A percentile compares a stretch with the other conserved stretches of the same genome.
These are phyloP conservation scores for Scalopus aquaticus DNA, from an alignment of 2,113 vertebrate species.

Conservation along the genomic window DNA sequence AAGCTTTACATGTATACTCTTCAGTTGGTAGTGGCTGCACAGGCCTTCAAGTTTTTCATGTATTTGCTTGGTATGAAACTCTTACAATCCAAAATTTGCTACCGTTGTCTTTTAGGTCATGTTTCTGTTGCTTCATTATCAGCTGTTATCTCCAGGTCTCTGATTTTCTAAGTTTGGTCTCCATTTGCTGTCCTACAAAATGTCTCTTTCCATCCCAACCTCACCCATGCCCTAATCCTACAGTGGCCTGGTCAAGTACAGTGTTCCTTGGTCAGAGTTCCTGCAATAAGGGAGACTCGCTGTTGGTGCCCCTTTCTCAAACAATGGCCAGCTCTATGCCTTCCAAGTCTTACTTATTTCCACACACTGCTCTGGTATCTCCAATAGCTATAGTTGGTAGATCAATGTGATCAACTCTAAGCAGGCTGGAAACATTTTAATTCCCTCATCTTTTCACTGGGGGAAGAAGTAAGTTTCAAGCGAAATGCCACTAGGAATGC, in stretches of 20 bases:
- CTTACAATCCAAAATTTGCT: background rate
- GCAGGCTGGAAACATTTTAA: background rate
- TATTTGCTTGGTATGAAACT: constrained; percentile 1
- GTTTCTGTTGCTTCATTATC: background rate
- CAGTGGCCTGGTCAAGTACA: background rate
- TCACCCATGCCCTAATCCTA: background rate
- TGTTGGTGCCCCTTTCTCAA: background rate
- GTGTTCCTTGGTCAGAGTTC: background rate
- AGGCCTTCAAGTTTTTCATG: background rate
- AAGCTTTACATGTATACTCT: background rate
- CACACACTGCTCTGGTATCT: background rate
- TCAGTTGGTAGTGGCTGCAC: background rate
- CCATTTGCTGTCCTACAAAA: background rate
- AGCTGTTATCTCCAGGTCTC: background rate
- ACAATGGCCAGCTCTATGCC: background rate
- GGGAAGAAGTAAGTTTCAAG: background rate
- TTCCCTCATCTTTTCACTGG: background rate
- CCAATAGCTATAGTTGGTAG: background rate
- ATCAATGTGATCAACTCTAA: background rate
- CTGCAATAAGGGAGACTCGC: background rate
- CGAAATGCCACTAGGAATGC: background rate
- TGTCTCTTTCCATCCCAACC: background rate
- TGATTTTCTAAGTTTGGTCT: background rate
- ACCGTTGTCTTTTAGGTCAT: background rate
- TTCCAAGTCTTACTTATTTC: background rate